Conservation (phyloP, 1,140 invertebrate genomes). For the Drosophila pruinosa region DNA sequence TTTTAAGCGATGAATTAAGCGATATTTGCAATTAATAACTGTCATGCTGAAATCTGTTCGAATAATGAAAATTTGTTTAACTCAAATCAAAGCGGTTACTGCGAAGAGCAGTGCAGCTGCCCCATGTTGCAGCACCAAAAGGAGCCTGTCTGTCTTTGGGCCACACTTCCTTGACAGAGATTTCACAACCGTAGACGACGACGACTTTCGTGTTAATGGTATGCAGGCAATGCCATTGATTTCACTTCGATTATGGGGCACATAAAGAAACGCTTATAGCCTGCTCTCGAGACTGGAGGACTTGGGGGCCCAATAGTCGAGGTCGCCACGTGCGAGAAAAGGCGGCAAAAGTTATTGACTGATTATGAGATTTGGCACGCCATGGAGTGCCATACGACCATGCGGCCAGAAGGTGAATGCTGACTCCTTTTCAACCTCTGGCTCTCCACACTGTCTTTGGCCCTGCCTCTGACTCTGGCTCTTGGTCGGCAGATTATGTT, state of each 20-base stretch:
- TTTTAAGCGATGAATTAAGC: conserved; percentile 82
- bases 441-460: neutral
- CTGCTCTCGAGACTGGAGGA: too few relatives aligned
- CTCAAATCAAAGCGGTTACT: conserved; percentile 63
- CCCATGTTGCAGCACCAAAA: neutral
- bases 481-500: conserved; percentile 74
- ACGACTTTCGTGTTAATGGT: conserved; percentile 79
- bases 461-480: neutral
- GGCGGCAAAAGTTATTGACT: conserved; percentile 81
- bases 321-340: conserved; percentile 67
- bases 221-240: conserved; percentile 80
- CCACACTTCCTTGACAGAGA: conserved; percentile 49
- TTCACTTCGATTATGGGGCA: conserved; percentile 76
- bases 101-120: neutral
- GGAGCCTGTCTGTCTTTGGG: neutral
- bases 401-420: conserved; percentile 27
- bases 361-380: conserved; percentile 81
- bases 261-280: conserved; percentile 77
- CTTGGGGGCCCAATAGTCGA: conserved; percentile 25
- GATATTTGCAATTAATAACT: conserved; percentile 82
- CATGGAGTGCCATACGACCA: conserved; percentile 38
- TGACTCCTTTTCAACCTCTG: neutral
- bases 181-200: conserved; percentile 46
- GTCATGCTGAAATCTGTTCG: conserved; percentile 79
- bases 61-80: conserved; percentile 79